These are phyloP conservation scores for Neolamprologus longior DNA, from an alignment of 2,113 vertebrate species.

Conservation along the genomic window DNA sequence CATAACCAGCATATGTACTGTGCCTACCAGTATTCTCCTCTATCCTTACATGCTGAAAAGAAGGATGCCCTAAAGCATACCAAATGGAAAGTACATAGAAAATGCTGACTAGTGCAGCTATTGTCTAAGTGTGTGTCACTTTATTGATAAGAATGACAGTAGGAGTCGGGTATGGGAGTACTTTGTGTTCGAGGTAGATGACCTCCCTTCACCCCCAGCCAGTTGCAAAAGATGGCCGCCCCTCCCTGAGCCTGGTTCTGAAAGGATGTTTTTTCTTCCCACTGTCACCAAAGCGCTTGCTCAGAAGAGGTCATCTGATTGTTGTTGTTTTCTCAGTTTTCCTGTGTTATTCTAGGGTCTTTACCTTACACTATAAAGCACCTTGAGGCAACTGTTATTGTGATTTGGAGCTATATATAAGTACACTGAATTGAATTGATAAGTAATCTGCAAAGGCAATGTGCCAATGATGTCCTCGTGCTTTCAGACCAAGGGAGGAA, in stretches of 20 bases:
- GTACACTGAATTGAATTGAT: background rate
- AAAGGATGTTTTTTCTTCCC: background rate
- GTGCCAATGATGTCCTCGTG: fast-evolving
- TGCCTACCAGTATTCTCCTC: background rate
- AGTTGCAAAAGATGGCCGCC: fast-evolving
- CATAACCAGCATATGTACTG: background rate
- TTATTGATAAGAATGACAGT: background rate
- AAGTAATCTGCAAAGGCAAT: background rate
- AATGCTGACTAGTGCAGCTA: background rate
- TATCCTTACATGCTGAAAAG: background rate
- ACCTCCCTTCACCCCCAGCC: background rate
- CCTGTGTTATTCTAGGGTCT: fast-evolving
- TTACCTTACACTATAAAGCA: background rate
- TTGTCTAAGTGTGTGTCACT: background rate
- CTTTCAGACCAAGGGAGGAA: background rate
- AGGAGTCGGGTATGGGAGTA: background rate
- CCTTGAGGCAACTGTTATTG: background rate
- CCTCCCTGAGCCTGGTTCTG: background rate
- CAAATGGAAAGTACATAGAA: background rate
- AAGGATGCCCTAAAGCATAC: background rate
- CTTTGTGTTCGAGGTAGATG: background rate
- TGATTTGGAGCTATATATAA: background rate
- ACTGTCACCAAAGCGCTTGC: background rate
- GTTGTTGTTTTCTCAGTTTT: background rate
- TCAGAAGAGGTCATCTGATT: background rate